Conservation (phyloP, 2,113 vertebrate species). For the Phalacrocorax brasilianus region DNA sequence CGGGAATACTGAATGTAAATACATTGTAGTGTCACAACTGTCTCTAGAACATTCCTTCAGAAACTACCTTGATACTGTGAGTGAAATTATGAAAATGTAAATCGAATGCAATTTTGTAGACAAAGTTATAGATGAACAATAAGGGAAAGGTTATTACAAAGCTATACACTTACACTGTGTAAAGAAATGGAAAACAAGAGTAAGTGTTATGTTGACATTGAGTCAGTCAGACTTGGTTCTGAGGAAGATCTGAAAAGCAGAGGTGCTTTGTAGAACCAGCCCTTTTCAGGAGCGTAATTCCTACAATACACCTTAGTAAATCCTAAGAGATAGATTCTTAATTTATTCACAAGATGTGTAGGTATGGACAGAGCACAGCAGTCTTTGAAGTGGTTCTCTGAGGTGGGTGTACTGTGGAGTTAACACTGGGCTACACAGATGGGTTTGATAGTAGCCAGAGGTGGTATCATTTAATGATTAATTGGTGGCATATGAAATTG, state of each 20-base stretch:
- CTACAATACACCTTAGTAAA: background rate
- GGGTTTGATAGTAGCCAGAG: background rate
- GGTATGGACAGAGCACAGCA: background rate
- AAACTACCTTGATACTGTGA: background rate
- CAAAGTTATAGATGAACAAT: background rate
- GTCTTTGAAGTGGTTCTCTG: background rate
- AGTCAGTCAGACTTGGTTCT: background rate
- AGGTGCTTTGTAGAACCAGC: rapidly evolving
- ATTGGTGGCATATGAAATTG: background rate
- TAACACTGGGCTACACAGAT: background rate
- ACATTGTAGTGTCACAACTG: background rate
- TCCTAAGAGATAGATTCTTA: background rate
- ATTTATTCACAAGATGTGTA: background rate
- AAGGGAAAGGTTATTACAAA: background rate
- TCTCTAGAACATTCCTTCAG: background rate
- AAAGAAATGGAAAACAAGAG: background rate
- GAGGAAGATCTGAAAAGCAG: background rate
- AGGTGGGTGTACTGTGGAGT: background rate
- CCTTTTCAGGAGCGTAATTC: background rate
- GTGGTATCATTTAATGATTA: background rate
- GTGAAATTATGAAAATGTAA: background rate
- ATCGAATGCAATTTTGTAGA: background rate
- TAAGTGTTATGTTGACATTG: background rate
- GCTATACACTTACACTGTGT: background rate
- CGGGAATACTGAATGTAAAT: background rate